phyloP scores from a whole-genome alignment of 2,797 vertebrate species.

The Lates japonicus region DNA sequence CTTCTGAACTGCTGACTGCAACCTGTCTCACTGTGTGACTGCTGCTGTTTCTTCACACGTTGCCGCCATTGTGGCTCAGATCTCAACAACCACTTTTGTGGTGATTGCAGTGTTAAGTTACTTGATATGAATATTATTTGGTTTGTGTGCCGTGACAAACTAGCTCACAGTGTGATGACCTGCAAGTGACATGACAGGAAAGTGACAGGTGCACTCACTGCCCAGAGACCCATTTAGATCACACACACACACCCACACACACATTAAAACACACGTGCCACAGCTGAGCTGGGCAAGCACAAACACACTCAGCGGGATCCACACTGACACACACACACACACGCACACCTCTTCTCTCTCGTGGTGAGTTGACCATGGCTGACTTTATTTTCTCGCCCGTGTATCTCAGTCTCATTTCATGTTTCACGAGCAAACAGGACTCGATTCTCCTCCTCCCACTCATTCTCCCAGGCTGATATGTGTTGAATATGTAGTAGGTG shows the following conservation, averaged over 20 bases:
- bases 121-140: no score
- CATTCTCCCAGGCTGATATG: constrained; percentile 24
- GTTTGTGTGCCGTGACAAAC: no score
- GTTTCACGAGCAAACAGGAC: constrained; percentile 31
- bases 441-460: constrained; percentile 15
- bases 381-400: constrained; percentile 1
- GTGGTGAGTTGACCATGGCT: constrained; percentile 9
- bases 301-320: constrained; percentile 50
- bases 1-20: no score
- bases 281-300: constrained; percentile 51
- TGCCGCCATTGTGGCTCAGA: no score
- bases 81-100: no score
- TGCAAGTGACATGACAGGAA: constrained; percentile 56
- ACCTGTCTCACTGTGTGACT: no score
- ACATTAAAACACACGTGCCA: constrained; percentile 35
- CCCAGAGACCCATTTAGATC: constrained; percentile 56
- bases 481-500: constrained; percentile 27
- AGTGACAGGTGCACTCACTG: constrained; percentile 50
- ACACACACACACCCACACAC: constrained; percentile 24
- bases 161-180: constrained; percentile 40
- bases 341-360: constrained; percentile 6
- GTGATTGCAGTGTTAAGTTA: no score
- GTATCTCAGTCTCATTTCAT: constrained; percentile 24
- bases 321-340: constrained; percentile 28
- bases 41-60: no score